Evolutionary conservation across 1,140 invertebrate genomes (phyloP).

Genomic region (Bombus soroeensis): DNA sequence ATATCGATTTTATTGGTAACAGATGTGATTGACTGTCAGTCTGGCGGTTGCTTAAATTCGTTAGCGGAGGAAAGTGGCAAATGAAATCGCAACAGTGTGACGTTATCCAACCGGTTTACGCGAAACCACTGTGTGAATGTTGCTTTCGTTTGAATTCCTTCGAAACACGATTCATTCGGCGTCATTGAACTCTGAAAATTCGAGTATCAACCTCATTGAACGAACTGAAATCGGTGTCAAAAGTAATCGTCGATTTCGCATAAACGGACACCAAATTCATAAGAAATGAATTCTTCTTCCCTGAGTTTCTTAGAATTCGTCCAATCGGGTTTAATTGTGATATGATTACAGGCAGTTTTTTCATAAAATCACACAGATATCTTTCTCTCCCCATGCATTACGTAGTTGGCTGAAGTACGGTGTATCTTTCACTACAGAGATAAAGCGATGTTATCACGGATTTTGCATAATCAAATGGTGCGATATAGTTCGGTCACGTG

Average conservation of each 20-base stretch:
- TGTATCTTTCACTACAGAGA: neutral
- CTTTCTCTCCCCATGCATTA: neutral
- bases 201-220: accelerated
- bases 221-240: neutral
- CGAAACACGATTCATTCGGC: neutral
- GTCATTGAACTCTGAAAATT: slow-evolving; percentile 26
- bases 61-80: neutral
- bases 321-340: neutral
- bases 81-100: neutral
- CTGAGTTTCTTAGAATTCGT: neutral
- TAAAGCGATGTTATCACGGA: neutral
- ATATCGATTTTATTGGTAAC: slow-evolving; percentile 39
- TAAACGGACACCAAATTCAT: neutral
- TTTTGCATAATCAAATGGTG: neutral
- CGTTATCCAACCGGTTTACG: neutral
- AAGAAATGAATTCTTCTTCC: neutral
- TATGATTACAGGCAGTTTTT: neutral
- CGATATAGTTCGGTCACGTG: neutral
- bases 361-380: neutral
- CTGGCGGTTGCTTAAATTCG: slow-evolving; percentile 14
- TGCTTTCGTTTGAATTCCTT: neutral
- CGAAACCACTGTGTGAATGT: neutral
- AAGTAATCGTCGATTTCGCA: neutral
- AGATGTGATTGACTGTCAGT: slow-evolving; percentile 14
- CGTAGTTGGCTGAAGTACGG: neutral